Evolutionary conservation across 2,797 vertebrate species (phyloP), one percentile per base, ranked within the genome.

Genomic region (Pangasius larnaudii): DNA sequence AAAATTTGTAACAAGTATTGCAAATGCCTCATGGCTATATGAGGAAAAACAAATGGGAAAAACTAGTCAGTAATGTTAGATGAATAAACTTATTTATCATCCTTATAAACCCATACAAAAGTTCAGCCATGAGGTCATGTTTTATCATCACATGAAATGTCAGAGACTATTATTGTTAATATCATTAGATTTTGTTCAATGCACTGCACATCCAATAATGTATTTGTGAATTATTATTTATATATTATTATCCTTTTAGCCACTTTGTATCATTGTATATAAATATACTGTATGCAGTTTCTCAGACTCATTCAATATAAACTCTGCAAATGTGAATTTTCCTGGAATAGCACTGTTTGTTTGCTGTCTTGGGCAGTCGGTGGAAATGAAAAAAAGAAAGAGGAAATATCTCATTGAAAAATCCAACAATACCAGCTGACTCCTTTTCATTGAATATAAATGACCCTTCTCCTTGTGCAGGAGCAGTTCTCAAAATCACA

Each of bases 71-170:
- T 53, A n/a, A 30, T 53, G 8, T 33, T 58, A 58, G n/a, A 56
- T 36, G 16, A 79, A 36, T 58, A 58, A 22, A 24, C 18, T 4
- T 33, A 33, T 13, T 36, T 36, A 58, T 58, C 19, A 80, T 36
- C 58, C 33, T n/a, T 63, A 61, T 42, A 36, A 59, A 36, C 18
- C 24, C 22, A 6, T 30, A 33, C 27, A 6, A 61, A 81, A 42
- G 36, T 42, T 58, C 19, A 36, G 77, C 33, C 51, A 80, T 10
- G 18, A 61, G 79, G 33, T n/a, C 33, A 61, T 63, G 22, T 18
- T 82, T 82, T 46, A 82, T 46, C 36, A 82, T 82, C 24, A n/a
- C 24, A 42, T n/a, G 2, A 59, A 59, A 59, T 80, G 3, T 80
- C 53, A 58, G 53, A 51, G 24, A 51, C 18, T 5, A 24, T 46